Evolutionary conservation across 2,797 vertebrate species (phyloP), one percentile per base, ranked within the genome.

Genomic region (Notolepis coatsorum): DNA sequence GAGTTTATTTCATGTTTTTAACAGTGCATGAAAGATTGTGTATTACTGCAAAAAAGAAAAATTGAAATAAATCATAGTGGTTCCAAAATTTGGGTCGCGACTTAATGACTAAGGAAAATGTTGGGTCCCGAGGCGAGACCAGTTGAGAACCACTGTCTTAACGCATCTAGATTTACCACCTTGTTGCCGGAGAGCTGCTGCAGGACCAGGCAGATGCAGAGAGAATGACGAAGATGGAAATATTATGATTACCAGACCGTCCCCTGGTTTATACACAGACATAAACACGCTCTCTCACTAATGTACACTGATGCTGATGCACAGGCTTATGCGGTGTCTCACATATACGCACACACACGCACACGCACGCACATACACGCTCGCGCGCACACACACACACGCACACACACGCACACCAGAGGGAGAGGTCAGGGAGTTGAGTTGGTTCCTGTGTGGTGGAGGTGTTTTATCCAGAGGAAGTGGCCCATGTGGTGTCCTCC

Each of bases 381-480:
- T 10, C 48, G 6, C 41, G 20, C 49, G 35, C 49, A 39, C 45
- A 28, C 21, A 46, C 62, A 37, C 43, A 17, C 2, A 20, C n/a
- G 6, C 8, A 30, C 61, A 45, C 18, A 10, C 20, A 41, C 39
- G 50, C 38, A 59, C 17, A 24, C 17, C n/a, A 42, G 15, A 27
- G 41, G 43, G 20, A 20, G 17, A n/a, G n/a, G 7, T 50, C 13
- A 18, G 37, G 64, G 41, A 24, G 50, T 45, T 18, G 52, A 30
- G n/a, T 72, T 50, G 2, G 55, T 81, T 80, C 72, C 72, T 81
- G 75, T 71, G 52, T 68, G 71, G 59, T 69, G 39, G 75, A 79
- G 62, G 75, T 81, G 74, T 71, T 49, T n/a, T 56, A 79, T 68
- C 75, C 76, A 78, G 63, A 88, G 87, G 84, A 90, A 89, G 83